phyloP scores from a whole-genome alignment of 1,140 invertebrate genomes.

The Monochamus saltuarius region DNA sequence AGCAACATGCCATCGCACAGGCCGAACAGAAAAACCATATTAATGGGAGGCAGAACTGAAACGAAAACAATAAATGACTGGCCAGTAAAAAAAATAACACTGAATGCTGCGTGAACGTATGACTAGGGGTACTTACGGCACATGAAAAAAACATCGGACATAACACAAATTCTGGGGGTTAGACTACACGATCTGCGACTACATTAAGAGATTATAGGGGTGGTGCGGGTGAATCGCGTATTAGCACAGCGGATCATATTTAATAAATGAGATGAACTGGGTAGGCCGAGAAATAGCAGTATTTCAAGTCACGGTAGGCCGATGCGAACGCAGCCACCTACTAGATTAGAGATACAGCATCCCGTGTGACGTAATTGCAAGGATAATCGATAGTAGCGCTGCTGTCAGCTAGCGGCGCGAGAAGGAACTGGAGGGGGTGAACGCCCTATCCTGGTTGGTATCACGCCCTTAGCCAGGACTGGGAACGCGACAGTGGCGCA shows the following conservation, averaged over 20 bases:
- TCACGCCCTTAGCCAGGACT: constrained; percentile 15
- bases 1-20: neutral
- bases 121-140: constrained; percentile 6
- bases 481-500: neutral
- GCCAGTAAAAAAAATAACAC: neutral
- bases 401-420: constrained; percentile 36
- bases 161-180: too few relatives aligned
- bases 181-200: neutral
- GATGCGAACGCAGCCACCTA: constrained; percentile 31
- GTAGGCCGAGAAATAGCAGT: constrained; percentile 10
- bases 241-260: constrained; percentile 2
- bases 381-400: constrained; percentile 52
- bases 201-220: neutral
- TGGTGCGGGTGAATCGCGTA: neutral
- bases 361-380: constrained; percentile 48
- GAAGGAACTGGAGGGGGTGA: constrained; percentile 45
- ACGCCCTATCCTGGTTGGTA: constrained; percentile 43
- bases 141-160: neutral
- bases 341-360: constrained; percentile 45
- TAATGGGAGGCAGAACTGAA: neutral
- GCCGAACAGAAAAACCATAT: neutral
- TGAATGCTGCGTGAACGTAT: neutral
- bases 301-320: constrained; percentile 20
- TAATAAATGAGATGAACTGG: constrained; percentile 11
- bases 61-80: neutral